These are phyloP conservation scores for Aphidius gifuensis DNA, from an alignment of 1,140 invertebrate genomes.

Conservation along the genomic window DNA sequence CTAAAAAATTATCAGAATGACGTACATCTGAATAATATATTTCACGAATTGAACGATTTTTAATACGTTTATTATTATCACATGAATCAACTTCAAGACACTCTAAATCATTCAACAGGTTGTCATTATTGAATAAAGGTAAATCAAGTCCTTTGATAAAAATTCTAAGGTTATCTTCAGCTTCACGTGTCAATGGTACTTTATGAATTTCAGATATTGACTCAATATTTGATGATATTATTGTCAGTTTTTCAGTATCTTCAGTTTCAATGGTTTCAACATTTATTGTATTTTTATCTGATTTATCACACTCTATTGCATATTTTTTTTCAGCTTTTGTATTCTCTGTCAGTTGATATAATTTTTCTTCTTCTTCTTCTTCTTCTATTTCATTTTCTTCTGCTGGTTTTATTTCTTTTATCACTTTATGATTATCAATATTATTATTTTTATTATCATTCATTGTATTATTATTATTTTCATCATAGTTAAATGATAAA, in stretches of 20 bases:
- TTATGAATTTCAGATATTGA: constrained; percentile 18
- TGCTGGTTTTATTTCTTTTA: constrained; percentile 11
- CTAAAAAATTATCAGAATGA: not conserved
- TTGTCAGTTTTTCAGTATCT: constrained; percentile 10
- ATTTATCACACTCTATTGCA: constrained; percentile 37
- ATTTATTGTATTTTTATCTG: constrained; percentile 24
- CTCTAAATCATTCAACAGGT: constrained; percentile 23
- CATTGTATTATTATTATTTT: constrained; percentile 50
- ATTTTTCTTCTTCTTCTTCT: constrained; percentile 6
- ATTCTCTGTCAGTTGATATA: constrained; percentile 1
- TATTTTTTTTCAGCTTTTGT: constrained; percentile 13
- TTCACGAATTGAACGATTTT: not conserved
- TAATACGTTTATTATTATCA: not conserved
- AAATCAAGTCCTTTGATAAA: constrained; percentile 63
- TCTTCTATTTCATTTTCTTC: constrained; percentile 9
- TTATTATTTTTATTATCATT: constrained; percentile 36
- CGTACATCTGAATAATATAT: not conserved
- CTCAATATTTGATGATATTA: constrained; percentile 1
- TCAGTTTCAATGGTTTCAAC: constrained; percentile 38
- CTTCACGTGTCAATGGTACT: constrained; percentile 47
- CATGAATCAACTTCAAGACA: constrained; percentile 1
- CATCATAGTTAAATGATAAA: too few species aligned
- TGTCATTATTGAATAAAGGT: constrained; percentile 28
- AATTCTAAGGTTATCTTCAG: constrained; percentile 52
- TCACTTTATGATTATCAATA: constrained; percentile 1